A percentile compares a stretch with the other conserved stretches of the same genome.
These are phyloP conservation scores for Iguana delicatissima DNA, from an alignment of 2,797 vertebrate genomes.

Conservation along the genomic window DNA sequence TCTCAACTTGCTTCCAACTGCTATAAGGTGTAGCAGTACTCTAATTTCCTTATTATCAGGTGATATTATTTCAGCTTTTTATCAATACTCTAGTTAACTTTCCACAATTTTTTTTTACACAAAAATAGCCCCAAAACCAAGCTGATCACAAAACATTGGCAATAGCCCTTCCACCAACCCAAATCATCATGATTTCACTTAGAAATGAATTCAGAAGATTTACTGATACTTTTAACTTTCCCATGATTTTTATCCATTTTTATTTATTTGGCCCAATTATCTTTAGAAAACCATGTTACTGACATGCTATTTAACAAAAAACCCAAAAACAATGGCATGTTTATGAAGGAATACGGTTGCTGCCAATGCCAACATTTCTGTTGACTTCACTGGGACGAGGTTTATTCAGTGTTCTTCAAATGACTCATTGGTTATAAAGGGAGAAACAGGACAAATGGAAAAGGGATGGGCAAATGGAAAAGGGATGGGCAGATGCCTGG, in stretches of 20 bases:
- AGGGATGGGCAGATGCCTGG: no score
- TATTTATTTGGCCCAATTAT: neutral
- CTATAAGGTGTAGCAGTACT: constrained; percentile 34
- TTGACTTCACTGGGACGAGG: neutral
- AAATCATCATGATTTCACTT: constrained; percentile 44
- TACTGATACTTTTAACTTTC: neutral
- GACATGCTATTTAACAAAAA: neutral
- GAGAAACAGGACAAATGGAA: constrained; percentile 6
- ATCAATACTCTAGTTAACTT: constrained; percentile 50
- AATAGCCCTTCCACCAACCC: constrained; percentile 43
- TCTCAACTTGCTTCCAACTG: neutral
- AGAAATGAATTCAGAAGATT: constrained; percentile 32
- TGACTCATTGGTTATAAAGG: constrained; percentile 19
- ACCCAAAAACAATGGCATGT: neutral
- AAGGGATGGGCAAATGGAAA: neutral
- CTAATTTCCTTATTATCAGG: constrained; percentile 10
- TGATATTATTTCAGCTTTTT: constrained; percentile 40
- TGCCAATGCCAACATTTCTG: neutral
- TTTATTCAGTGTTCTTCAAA: constrained; percentile 29
- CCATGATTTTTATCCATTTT: constrained; percentile 5
- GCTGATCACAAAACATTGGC: constrained; percentile 13
- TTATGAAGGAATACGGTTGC: neutral
- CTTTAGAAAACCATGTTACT: neutral
- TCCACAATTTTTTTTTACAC: constrained; percentile 45
- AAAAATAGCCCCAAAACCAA: constrained; percentile 51